phyloP scores from a whole-genome alignment of 2,113 vertebrate genomes.

The Urocitellus parryii region DNA sequence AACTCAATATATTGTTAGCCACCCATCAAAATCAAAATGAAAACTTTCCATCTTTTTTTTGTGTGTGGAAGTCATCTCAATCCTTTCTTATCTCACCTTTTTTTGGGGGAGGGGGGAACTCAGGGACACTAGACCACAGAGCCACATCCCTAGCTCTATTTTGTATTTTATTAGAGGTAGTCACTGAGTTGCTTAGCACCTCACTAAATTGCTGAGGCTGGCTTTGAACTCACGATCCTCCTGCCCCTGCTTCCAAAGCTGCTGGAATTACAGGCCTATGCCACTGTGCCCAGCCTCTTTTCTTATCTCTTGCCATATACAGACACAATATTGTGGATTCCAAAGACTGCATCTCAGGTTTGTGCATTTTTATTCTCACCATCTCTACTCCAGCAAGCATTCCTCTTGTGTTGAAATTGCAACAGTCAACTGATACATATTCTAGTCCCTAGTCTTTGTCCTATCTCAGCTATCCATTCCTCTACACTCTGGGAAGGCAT shows the following conservation, averaged over 20 bases:
- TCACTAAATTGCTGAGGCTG: too few species aligned
- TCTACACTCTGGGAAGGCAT: not conserved
- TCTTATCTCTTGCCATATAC: not conserved
- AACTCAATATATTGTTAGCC: not conserved
- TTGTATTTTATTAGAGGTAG: too few species aligned
- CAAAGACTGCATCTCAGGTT: not conserved
- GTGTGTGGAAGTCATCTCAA: not conserved
- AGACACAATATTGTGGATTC: not conserved
- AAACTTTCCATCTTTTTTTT: not conserved
- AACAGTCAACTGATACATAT: not conserved
- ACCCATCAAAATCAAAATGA: not conserved
- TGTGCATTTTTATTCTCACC: not conserved
- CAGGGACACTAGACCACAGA: too few species aligned
- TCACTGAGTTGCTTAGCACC: too few species aligned
- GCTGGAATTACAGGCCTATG: too few species aligned
- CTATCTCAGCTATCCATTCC: not conserved
- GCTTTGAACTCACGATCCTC: too few species aligned
- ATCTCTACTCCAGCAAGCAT: not conserved
- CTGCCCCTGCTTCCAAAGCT: too few species aligned
- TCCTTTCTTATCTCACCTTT: not conserved
- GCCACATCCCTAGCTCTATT: too few species aligned
- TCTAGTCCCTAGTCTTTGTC: not conserved
- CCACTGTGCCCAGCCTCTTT: too few species aligned
- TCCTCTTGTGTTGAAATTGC: not conserved
- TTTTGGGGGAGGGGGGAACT: too few species aligned